phyloP scores from a whole-genome alignment of 64 coral and sea anemone genomes.

The Montipora capricornis region DNA sequence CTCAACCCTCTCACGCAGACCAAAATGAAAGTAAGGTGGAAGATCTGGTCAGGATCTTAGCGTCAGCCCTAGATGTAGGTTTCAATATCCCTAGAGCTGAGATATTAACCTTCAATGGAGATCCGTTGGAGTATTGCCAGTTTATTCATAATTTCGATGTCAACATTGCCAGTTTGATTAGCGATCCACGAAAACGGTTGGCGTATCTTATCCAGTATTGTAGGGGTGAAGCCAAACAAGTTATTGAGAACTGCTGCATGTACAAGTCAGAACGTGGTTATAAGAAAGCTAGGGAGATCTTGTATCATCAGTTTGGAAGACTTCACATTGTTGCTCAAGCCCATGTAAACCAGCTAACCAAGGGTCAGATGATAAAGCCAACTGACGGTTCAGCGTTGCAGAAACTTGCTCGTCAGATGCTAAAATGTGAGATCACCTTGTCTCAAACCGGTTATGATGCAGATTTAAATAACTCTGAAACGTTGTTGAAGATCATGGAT shows the following conservation, averaged over 20 bases:
- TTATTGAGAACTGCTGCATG: too few relatives aligned
- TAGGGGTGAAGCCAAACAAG: too few relatives aligned
- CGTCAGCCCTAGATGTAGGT: not conserved
- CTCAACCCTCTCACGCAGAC: too few relatives aligned
- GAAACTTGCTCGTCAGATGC: not conserved
- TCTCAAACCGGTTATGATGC: not conserved
- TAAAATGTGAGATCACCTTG: not conserved
- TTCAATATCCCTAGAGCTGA: constrained; percentile 21
- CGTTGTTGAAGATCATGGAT: not conserved
- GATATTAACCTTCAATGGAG: constrained; percentile 34
- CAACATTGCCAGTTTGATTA: too few relatives aligned
- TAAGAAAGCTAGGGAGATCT: too few relatives aligned
- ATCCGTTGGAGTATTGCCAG: not conserved
- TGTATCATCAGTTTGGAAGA: too few relatives aligned
- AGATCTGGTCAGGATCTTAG: too few relatives aligned
- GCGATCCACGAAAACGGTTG: too few relatives aligned
- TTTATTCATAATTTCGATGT: too few relatives aligned
- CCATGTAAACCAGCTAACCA: not conserved
- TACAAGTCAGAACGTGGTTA: too few relatives aligned
- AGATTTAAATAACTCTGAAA: not conserved
- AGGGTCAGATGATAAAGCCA: constrained; percentile 11
- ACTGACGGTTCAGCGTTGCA: not conserved
- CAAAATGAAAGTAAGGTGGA: too few relatives aligned
- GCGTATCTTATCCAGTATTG: too few relatives aligned
- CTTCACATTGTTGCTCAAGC: constrained; percentile 11